phyloP scores from a whole-genome alignment of 2,888 invertebrate species.

The Eristalis tenax region DNA sequence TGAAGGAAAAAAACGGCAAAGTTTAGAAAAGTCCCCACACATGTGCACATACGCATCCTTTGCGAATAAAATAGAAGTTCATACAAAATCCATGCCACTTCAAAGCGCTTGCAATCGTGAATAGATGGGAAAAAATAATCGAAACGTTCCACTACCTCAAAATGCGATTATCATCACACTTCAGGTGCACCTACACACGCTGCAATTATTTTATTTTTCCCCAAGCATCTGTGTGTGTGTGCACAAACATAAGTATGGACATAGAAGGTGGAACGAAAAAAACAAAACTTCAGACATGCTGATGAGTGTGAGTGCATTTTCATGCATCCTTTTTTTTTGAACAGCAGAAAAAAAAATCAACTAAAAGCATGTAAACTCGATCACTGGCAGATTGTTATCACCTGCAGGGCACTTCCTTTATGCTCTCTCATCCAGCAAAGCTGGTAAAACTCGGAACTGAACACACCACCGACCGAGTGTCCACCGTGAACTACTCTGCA shows the following conservation, averaged over 20 bases:
- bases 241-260: neutral
- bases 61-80: too few relatives aligned
- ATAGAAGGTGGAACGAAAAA: neutral
- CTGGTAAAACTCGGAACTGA: slow-evolving; percentile 30
- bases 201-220: too few relatives aligned
- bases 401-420: slow-evolving; percentile 45
- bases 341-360: slow-evolving; percentile 17
- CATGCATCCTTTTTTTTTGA: neutral
- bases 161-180: too few relatives aligned
- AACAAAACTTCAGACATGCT: neutral
- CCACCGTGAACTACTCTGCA: neutral
- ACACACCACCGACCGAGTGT: slow-evolving; percentile 22
- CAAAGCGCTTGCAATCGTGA: too few relatives aligned
- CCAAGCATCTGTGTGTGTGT: neutral
- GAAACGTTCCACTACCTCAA: too few relatives aligned
- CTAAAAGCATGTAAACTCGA: slow-evolving; percentile 67
- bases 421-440: slow-evolving; percentile 30
- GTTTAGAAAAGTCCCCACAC: too few relatives aligned
- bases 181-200: too few relatives aligned
- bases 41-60: too few relatives aligned
- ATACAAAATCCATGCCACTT: too few relatives aligned
- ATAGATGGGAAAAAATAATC: too few relatives aligned
- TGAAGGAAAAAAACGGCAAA: too few relatives aligned
- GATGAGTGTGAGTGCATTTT: slow-evolving; percentile 8
- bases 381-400: slow-evolving; percentile 68